These are phyloP conservation scores for Caenorhabditis sp. DNA, from an alignment of 2,888 invertebrate species.

Conservation along the genomic window DNA sequence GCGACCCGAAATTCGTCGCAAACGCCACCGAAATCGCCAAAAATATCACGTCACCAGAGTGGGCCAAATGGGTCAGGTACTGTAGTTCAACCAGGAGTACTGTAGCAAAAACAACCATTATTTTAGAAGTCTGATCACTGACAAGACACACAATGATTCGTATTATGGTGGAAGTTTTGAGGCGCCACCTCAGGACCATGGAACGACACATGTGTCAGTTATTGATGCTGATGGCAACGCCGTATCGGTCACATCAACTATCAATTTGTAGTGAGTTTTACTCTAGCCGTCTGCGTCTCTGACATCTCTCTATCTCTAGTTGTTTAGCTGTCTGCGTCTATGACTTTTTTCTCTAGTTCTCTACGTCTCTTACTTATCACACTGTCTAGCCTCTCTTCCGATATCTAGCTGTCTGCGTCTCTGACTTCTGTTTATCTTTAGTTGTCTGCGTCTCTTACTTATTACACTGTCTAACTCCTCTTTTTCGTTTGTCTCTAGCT, in stretches of 20 bases:
- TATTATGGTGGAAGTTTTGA: constrained; percentile 67
- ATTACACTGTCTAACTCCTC: no score
- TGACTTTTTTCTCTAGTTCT: no score
- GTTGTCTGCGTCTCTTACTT: no score
- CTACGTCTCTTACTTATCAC: no score
- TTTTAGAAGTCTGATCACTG: constrained; percentile 57
- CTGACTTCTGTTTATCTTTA: no score
- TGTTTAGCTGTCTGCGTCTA: no score
- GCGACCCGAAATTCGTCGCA: constrained; percentile 79
- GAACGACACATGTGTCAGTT: constrained; percentile 90
- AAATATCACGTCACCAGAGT: constrained; percentile 59
- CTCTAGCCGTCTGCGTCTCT: not conserved
- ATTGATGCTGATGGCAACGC: constrained; percentile 84
- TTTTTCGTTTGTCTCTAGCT: no score
- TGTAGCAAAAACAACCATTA: no score
- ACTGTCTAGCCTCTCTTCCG: no score
- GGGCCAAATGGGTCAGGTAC: constrained; percentile 61
- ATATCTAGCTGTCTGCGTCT: no score
- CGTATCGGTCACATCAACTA: constrained; percentile 88
- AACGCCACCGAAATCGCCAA: constrained; percentile 62
- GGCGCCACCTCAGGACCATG: constrained; percentile 77
- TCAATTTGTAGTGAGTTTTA: constrained; percentile 82
- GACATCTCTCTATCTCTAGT: no score
- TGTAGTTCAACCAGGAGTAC: no score
- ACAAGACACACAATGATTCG: constrained; percentile 59